These are phyloP conservation scores for Pomatorhinus ruficollis DNA, from an alignment of 2,113 vertebrate genomes.

Conservation along the genomic window DNA sequence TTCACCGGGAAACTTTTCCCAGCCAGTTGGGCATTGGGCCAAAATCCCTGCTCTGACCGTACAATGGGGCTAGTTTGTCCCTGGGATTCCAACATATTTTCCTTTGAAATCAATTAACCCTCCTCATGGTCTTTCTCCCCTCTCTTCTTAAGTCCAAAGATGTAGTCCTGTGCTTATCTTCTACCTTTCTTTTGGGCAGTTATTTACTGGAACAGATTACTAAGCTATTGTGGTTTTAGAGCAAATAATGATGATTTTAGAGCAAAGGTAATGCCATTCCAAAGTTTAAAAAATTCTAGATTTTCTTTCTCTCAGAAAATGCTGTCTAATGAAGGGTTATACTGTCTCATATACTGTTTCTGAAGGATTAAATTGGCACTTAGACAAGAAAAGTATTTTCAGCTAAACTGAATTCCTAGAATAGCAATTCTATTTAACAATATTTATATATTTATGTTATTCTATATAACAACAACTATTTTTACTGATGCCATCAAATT, in stretches of 20 bases:
- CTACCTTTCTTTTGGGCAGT: background rate
- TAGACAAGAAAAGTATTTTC: background rate
- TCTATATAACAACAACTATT: background rate
- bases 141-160: background rate
- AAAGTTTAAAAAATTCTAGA: background rate
- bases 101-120: background rate
- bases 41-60: background rate
- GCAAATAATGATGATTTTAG: background rate
- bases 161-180: background rate
- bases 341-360: background rate
- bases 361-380: background rate
- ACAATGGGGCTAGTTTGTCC: background rate
- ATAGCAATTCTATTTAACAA: background rate
- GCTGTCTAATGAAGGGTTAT: background rate
- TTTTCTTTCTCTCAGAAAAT: background rate
- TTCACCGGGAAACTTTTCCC: background rate
- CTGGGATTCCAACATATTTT: background rate
- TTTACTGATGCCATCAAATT: background rate
- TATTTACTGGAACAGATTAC: background rate
- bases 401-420: background rate
- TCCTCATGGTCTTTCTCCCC: background rate
- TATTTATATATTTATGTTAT: no score
- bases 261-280: background rate
- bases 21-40: background rate
- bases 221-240: background rate